These are phyloP conservation scores for Drosophila guanche DNA, from an alignment of 1,140 invertebrate genomes.

Conservation along the genomic window DNA sequence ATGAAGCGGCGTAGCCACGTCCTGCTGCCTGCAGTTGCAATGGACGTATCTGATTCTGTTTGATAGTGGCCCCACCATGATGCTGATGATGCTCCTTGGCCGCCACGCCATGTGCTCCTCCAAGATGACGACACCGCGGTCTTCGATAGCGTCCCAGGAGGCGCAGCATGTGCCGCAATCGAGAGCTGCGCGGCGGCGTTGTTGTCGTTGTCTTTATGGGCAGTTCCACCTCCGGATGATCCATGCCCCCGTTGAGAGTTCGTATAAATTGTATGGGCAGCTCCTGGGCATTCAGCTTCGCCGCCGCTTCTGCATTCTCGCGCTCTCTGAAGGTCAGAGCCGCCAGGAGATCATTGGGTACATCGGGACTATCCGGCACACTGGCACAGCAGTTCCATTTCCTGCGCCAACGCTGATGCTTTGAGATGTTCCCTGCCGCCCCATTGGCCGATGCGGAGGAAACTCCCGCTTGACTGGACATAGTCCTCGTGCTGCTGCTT, in stretches of 20 bases:
- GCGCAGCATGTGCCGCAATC: conserved; percentile 77
- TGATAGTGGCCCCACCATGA: conserved; percentile 51
- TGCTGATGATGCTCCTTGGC: conserved; percentile 48
- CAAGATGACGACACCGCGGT: conserved; percentile 50
- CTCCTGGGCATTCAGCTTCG: conserved; percentile 67
- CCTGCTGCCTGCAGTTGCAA: conserved; percentile 62
- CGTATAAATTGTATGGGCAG: conserved; percentile 77
- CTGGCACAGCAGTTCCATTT: conserved; percentile 86
- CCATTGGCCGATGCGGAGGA: conserved; percentile 42
- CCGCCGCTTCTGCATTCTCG: conserved; percentile 34
- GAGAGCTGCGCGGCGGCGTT: conserved; percentile 55
- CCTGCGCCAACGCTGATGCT: conserved; percentile 83
- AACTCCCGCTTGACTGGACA: conserved; percentile 57
- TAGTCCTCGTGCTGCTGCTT: conserved; percentile 58
- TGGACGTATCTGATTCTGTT: conserved; percentile 82
- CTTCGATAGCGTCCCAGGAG: conserved; percentile 75
- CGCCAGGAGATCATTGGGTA: conserved; percentile 80
- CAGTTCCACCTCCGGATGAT: conserved; percentile 28
- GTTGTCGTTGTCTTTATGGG: conserved; percentile 43
- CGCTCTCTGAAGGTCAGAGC: conserved; percentile 62
- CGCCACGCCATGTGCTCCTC: conserved; percentile 21
- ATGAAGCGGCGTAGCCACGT: conserved; percentile 42
- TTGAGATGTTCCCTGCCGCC: conserved; percentile 71
- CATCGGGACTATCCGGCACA: conserved; percentile 85
- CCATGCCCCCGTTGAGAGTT: conserved; percentile 52